Percentiles rank a stretch among this genome's conserved stretches.
These are phyloP conservation scores for Crotalus viridis DNA, from an alignment of 2,113 vertebrate species.

Conservation along the genomic window DNA sequence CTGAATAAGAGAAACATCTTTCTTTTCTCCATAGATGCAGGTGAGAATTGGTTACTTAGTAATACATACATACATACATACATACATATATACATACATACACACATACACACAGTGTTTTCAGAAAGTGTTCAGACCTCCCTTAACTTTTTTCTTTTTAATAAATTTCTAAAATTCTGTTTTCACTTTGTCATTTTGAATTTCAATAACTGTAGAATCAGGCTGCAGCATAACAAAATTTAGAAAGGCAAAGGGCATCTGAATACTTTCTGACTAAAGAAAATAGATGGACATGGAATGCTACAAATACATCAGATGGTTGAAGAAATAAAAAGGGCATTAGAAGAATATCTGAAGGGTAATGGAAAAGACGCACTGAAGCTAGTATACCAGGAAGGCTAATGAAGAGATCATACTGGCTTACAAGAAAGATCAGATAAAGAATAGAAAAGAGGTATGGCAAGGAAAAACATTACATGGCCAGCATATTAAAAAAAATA, in stretches of 20 bases:
- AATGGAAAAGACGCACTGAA: not conserved
- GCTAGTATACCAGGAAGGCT: not conserved
- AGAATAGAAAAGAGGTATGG: not conserved
- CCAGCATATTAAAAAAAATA: not conserved
- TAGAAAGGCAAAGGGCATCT: no score
- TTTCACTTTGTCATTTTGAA: no score
- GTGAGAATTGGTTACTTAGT: not conserved
- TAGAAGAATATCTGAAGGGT: not conserved
- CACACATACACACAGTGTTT: no score
- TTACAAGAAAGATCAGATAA: not conserved
- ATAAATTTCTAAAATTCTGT: no score
- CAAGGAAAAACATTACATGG: not conserved
- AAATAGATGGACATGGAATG: not conserved
- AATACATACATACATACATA: not conserved
- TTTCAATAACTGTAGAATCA: no score
- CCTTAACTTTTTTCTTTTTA: no score
- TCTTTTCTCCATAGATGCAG: not conserved
- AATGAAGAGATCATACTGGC: not conserved
- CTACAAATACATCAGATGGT: not conserved
- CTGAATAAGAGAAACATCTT: not conserved
- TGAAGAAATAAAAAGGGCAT: not conserved
- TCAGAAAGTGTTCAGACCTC: no score
- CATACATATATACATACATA: no score
- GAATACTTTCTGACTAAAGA: not conserved
- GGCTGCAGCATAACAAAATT: no score